phyloP scores from a whole-genome alignment of 2,797 vertebrate genomes.

The Todus mexicanus region DNA sequence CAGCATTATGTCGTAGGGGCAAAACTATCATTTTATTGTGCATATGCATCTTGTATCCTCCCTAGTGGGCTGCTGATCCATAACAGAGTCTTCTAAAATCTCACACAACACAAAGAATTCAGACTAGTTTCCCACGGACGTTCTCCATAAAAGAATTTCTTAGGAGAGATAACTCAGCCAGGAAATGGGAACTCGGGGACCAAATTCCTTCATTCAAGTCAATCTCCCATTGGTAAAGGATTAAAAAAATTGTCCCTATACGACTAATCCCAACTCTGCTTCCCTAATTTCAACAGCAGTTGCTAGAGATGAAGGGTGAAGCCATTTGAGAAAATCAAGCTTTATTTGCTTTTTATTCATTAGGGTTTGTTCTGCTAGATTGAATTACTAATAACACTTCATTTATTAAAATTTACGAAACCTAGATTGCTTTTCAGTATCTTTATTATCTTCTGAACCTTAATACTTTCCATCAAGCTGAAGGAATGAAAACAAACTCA shows the following conservation, averaged over 20 bases:
- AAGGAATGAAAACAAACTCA: conserved; percentile 36
- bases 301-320: background rate
- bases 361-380: background rate
- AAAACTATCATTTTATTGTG: background rate
- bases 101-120: conserved; percentile 43
- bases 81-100: conserved; percentile 12
- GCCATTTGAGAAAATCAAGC: background rate
- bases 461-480: background rate
- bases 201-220: conserved; percentile 15
- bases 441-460: background rate
- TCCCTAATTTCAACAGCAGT: background rate
- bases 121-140: conserved; percentile 38
- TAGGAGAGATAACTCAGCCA: conserved; percentile 48
- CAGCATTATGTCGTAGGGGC: background rate
- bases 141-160: conserved; percentile 30
- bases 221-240: conserved; percentile 6
- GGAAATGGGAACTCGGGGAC: conserved; percentile 36
- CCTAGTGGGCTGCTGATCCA: conserved; percentile 21
- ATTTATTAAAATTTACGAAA: conserved; percentile 19
- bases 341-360: conserved; percentile 36
- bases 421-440: background rate
- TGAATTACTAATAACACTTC: background rate
- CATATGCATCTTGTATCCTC: background rate
- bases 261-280: conserved; percentile 10
- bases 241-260: background rate